Evolutionary conservation across 2,113 vertebrate genomes (phyloP).

Genomic region (Peucedramus taeniatus): DNA sequence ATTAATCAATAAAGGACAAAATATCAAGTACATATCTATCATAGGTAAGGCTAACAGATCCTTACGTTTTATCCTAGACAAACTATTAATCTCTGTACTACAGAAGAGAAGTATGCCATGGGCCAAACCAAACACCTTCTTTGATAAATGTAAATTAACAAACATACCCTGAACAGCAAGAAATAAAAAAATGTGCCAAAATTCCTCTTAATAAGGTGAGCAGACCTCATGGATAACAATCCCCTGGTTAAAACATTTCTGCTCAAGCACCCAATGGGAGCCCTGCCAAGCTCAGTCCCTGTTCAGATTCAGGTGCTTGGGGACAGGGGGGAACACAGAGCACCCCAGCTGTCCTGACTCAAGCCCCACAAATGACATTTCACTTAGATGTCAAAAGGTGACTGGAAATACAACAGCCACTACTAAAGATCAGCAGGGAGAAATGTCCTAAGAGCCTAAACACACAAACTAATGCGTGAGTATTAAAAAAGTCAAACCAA

Average conservation of each 20-base stretch:
- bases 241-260: not conserved
- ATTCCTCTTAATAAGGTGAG: not conserved
- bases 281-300: too few relatives aligned
- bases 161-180: not conserved
- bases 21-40: not conserved
- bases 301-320: accelerated
- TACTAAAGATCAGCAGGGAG: not conserved
- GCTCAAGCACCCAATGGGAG: accelerated
- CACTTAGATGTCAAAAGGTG: not conserved
- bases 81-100: not conserved
- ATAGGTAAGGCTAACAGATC: not conserved
- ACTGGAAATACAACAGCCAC: accelerated
- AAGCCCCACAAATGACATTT: accelerated
- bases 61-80: not conserved
- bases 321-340: too few relatives aligned
- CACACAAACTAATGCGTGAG: not conserved
- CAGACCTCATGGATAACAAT: accelerated
- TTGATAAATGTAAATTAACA: not conserved
- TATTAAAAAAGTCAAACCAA: not conserved
- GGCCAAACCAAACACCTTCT: not conserved
- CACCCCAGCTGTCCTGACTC: not conserved
- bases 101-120: not conserved
- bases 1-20: not conserved
- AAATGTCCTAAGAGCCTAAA: not conserved
- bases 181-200: not conserved